phyloP scores from a whole-genome alignment of 2,797 vertebrate genomes.

The Sphaeramia orbicularis region DNA sequence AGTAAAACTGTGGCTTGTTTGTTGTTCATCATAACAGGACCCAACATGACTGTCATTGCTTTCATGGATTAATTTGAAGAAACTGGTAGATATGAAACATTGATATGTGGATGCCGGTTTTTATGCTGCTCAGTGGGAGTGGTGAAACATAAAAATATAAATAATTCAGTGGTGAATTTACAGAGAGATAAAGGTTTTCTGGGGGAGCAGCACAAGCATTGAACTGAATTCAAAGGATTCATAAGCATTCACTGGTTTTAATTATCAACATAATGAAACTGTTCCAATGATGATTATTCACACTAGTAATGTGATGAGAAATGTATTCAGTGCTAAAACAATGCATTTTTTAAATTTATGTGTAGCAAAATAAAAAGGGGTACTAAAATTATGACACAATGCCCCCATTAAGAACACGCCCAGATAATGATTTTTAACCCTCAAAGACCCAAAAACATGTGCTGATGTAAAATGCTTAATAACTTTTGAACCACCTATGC shows the following conservation, averaged over 20 bases:
- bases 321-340: constrained; percentile 11
- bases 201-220: constrained; percentile 32
- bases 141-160: constrained; percentile 30
- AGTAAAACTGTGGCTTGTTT: neutral
- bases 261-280: constrained; percentile 48
- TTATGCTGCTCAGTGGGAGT: constrained; percentile 10
- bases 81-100: constrained; percentile 35
- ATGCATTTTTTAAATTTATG: constrained; percentile 1
- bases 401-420: neutral
- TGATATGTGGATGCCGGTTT: constrained; percentile 2
- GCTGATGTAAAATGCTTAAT: too few relatives aligned
- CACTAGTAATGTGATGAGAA: constrained; percentile 10
- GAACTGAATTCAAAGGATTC: constrained; percentile 33
- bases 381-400: constrained; percentile 5
- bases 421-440: too few relatives aligned
- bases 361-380: constrained; percentile 3
- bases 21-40: constrained; percentile 9
- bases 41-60: constrained; percentile 34
- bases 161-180: constrained; percentile 52
- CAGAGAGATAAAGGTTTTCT: constrained; percentile 52
- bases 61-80: constrained; percentile 39
- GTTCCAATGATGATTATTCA: constrained; percentile 38
- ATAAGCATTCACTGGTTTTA: constrained; percentile 33
- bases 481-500: too few relatives aligned
- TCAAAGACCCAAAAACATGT: too few relatives aligned